These are phyloP conservation scores for Chrysomela aeneicollis DNA, from an alignment of 2,888 invertebrate species.

Conservation along the genomic window DNA sequence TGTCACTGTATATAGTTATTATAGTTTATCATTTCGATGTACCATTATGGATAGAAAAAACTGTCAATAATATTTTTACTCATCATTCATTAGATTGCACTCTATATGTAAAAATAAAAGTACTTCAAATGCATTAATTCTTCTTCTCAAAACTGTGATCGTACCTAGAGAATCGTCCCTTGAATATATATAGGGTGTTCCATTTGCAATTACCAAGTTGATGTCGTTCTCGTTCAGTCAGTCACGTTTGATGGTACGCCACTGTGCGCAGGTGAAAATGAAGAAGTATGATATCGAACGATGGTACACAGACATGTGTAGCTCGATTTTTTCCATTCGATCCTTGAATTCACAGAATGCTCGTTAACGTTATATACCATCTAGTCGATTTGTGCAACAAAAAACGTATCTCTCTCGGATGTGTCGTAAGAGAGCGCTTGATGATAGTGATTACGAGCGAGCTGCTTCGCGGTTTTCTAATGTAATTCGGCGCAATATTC, in stretches of 20 bases:
- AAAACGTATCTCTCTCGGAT: constrained; percentile 17
- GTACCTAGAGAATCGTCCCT: too few species aligned
- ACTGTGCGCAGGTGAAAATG: constrained; percentile 41
- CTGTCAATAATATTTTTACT: too few species aligned
- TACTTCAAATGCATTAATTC: too few species aligned
- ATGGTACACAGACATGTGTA: constrained; percentile 38
- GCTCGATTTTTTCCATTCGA: constrained; percentile 34
- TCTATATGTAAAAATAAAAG: too few species aligned
- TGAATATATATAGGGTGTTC: too few species aligned
- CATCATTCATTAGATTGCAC: too few species aligned
- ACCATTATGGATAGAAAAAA: too few species aligned
- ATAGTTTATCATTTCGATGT: too few species aligned
- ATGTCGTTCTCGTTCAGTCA: too few species aligned
- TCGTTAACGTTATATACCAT: constrained; percentile 15
- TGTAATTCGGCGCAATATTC: constrained; percentile 31
- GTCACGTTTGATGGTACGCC: constrained; percentile 25
- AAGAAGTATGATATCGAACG: constrained; percentile 36
- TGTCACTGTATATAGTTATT: too few species aligned
- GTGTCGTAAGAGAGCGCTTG: constrained; percentile 22
- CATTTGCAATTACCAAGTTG: too few species aligned
- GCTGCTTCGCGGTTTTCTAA: constrained; percentile 28
- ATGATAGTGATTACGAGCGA: constrained; percentile 31
- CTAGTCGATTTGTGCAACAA: constrained; percentile 21
- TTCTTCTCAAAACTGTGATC: too few species aligned
- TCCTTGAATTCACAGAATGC: constrained; percentile 34